These are phyloP conservation scores for Drosophila willistoni DNA, from an alignment of 1,140 invertebrate species.

Conservation along the genomic window DNA sequence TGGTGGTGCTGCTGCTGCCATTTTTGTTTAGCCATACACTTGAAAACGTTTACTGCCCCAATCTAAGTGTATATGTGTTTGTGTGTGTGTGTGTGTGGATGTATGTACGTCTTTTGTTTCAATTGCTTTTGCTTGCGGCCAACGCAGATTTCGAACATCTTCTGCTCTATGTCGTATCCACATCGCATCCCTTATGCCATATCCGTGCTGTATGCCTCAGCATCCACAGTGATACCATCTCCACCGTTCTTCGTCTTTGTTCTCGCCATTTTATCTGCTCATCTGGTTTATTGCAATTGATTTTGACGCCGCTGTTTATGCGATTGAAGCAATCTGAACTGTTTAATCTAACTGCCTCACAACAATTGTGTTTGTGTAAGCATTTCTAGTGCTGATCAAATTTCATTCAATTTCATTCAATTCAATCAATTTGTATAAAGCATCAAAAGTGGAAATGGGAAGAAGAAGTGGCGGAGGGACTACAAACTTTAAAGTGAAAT, in stretches of 20 bases:
- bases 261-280: background rate
- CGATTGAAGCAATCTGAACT: conserved; percentile 65
- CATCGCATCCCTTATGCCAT: conserved; percentile 22
- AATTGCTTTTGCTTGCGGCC: conserved; percentile 67
- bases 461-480: background rate
- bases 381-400: conserved; percentile 1
- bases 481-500: background rate
- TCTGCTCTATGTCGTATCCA: conserved; percentile 6
- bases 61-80: conserved; percentile 9
- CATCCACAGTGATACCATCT: conserved; percentile 17
- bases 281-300: conserved; percentile 78
- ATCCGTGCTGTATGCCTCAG: background rate
- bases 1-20: conserved; percentile 48
- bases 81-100: conserved; percentile 34
- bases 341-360: conserved; percentile 57
- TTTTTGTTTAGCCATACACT: conserved; percentile 75
- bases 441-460: background rate
- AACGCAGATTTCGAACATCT: conserved; percentile 55
- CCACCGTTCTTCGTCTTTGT: conserved; percentile 6
- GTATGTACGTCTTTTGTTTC: conserved; percentile 72
- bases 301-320: conserved; percentile 77
- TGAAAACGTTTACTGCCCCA: conserved; percentile 52
- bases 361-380: conserved; percentile 36
- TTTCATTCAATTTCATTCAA: conserved; percentile 4
- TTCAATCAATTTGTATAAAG: conserved; percentile 7